Evolutionary conservation across 2,113 vertebrate genomes (phyloP).

Genomic region (Dinomys branickii): DNA sequence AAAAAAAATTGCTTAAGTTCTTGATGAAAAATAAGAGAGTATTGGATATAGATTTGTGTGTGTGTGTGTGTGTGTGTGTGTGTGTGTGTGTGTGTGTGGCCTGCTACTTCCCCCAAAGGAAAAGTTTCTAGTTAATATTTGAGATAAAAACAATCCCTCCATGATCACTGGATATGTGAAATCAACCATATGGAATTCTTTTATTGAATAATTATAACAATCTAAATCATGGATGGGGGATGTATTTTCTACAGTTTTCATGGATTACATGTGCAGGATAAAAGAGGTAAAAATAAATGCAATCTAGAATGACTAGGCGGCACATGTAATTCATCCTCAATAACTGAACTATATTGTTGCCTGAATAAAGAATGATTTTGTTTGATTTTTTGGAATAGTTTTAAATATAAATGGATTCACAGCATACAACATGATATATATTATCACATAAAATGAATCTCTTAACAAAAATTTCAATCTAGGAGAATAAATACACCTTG

Average conservation of each 20-base stretch:
- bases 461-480: neutral
- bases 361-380: neutral
- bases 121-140: slow-evolving; percentile 35
- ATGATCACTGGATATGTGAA: slow-evolving; percentile 21
- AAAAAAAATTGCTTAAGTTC: neutral
- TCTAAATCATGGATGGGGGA: neutral
- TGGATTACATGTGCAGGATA: neutral
- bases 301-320: neutral
- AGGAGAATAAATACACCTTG: neutral
- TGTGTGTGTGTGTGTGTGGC: neutral
- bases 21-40: neutral
- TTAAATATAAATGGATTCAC: slow-evolving; percentile 18
- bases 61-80: too few species aligned
- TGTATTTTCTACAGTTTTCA: neutral
- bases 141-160: neutral
- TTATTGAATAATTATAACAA: neutral
- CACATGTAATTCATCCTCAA: neutral
- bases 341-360: neutral
- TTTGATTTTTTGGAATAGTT: neutral
- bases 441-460: neutral
- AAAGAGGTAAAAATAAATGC: neutral
- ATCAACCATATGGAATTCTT: slow-evolving; percentile 20
- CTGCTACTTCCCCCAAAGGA: neutral
- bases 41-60: neutral
- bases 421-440: neutral